A percentile compares a stretch with the other conserved stretches of the same genome.
phyloP scores from a whole-genome alignment of 2,113 vertebrate species.

The Dendropsophus ebraccatus region DNA sequence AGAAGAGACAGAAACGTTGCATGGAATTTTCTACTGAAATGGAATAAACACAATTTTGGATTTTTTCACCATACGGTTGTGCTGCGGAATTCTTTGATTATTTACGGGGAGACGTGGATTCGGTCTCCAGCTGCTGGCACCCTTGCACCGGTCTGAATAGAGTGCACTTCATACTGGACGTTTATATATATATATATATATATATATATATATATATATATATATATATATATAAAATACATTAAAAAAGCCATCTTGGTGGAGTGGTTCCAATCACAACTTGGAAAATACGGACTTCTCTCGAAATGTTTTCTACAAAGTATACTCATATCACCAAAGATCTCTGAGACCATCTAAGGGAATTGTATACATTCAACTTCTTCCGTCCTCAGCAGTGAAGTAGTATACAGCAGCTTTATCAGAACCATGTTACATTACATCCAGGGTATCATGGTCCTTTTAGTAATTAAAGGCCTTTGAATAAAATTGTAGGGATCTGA shows the following conservation, averaged over 20 bases:
- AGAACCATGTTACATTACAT: neutral
- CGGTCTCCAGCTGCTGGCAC: too few relatives aligned
- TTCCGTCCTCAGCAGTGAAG: neutral
- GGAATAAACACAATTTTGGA: too few relatives aligned
- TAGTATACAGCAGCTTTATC: neutral
- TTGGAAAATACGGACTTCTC: neutral
- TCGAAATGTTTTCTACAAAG: neutral
- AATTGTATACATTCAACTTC: neutral
- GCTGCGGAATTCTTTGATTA: too few relatives aligned
- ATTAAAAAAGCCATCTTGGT: constrained; percentile 10
- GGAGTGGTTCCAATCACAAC: constrained; percentile 61
- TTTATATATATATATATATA: too few relatives aligned
- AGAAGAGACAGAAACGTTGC: too few relatives aligned
- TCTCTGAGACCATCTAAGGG: neutral
- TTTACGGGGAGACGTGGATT: too few relatives aligned
- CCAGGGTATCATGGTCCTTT: neutral
- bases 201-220: too few relatives aligned
- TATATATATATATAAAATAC: too few relatives aligned
- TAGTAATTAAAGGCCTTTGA: neutral
- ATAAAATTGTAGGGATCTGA: neutral
- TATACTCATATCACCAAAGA: neutral
- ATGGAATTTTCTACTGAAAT: too few relatives aligned
- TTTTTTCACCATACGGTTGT: too few relatives aligned
- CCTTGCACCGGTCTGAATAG: too few relatives aligned
- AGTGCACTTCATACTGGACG: too few relatives aligned